These are phyloP conservation scores for Tipula vernalis DNA, from an alignment of 2,888 invertebrate genomes.

Conservation along the genomic window DNA sequence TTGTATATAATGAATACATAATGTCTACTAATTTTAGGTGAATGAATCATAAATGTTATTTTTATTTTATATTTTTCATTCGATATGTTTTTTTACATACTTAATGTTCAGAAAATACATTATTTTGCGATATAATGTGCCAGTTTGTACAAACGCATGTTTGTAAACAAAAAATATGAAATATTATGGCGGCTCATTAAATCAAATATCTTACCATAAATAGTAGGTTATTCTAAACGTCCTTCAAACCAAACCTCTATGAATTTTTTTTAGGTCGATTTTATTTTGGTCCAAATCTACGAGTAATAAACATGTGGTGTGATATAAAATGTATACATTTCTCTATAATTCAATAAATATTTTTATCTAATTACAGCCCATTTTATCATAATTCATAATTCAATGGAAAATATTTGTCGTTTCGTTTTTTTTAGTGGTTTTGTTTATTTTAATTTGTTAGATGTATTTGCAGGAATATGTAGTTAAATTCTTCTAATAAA, in stretches of 20 bases:
- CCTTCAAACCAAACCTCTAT: neutral
- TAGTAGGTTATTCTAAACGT: neutral
- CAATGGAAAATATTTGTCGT: too few species aligned
- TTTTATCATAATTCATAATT: too few species aligned
- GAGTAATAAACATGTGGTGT: too few species aligned
- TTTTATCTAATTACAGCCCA: too few species aligned
- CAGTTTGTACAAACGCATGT: neutral
- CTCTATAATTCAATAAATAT: too few species aligned
- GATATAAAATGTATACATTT: too few species aligned
- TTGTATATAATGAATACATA: neutral
- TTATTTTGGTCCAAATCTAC: neutral
- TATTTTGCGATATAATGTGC: neutral
- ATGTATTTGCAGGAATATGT: too few species aligned
- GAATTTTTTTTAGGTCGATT: neutral
- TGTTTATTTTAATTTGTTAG: too few species aligned
- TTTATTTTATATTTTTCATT: neutral
- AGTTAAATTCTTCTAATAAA: too few species aligned
- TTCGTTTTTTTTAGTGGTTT: too few species aligned
- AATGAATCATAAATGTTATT: neutral
- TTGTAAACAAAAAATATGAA: neutral
- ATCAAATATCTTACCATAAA: neutral
- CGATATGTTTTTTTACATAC: neutral
- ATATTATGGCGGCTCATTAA: neutral
- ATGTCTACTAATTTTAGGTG: neutral
- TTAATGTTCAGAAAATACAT: neutral